Base-by-base conservation (phyloP, 2,888 invertebrate genomes). In the Patella caerulea region DNA sequence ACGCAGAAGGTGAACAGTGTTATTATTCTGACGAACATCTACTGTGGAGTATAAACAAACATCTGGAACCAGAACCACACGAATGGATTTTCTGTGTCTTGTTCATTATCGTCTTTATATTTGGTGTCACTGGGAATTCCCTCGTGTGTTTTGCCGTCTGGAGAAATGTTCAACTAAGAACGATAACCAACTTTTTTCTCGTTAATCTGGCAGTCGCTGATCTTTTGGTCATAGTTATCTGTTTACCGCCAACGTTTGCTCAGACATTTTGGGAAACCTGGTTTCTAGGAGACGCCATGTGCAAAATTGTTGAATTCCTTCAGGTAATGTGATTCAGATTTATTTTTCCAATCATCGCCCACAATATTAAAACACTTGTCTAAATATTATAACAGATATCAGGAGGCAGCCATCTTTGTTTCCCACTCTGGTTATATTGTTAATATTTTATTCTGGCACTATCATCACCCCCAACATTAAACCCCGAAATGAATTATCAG, bases 211-310 rank as follows among this genome's bases (percentile, higher is more conserved):
- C 97, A 0, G 94, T 95, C 75, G 92, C 94, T 53, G 97, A 98
- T 91, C 96, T 98, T 88, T 94, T 97, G 92, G 97, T 97, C 81
- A 95, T 98, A 65, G 91, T 97, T 75, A 94, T 97, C 83, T 98
- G 97, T 91, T 93, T 97, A 85, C 97, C 97, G 0, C 95, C 97
- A 0, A 95, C 96, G 0, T 95, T 97, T 70, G 92, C 96, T 17
- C 97, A 96, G 95, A 97, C 98, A 90, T 95, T 97, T 70, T 97
- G 97, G 0, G 95, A 96, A 91, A 97, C 97, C 0, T 98, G 98
- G 97, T 98, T 97, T 93, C 85, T 88, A 9, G 97, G 97, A 0
- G 94, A 94, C 1, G 93, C 94, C 0, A 94, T 96, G 93, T 98
- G 98, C 93, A 96, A 97, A 91, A 94, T 96, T 79, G 95, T 97